phyloP scores from a whole-genome alignment of 2,113 vertebrate species.

The Falcunculus frontatus region DNA sequence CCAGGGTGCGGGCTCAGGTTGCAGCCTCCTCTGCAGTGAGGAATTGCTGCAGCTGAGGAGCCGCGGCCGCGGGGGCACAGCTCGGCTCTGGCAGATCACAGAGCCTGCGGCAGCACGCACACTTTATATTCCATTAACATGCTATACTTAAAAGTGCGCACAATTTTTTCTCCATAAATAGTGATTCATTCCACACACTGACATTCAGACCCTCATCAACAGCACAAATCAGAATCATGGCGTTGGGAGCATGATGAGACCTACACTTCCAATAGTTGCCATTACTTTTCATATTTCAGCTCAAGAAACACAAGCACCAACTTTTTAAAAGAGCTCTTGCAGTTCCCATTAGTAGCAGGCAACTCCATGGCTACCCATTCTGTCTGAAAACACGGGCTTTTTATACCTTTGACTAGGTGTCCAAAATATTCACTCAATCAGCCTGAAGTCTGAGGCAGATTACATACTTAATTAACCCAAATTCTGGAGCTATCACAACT shows the following conservation, averaged over 20 bases:
- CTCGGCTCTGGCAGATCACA: not conserved
- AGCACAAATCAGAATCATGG: not conserved
- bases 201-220: not conserved
- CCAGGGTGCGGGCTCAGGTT: not conserved
- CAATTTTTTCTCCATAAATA: not conserved
- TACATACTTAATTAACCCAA: not conserved
- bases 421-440: not conserved
- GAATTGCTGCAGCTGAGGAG: not conserved
- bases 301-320: not conserved
- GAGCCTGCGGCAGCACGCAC: fast-evolving
- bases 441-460: not conserved
- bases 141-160: not conserved
- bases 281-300: not conserved
- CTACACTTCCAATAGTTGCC: not conserved
- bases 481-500: not conserved
- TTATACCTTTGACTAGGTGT: not conserved
- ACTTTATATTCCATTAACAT: not conserved
- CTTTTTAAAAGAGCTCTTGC: not conserved
- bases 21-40: not conserved
- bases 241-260: not conserved
- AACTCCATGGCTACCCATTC: not conserved
- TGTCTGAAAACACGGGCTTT: not conserved
- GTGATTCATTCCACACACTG: not conserved
- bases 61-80: not conserved
- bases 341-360: not conserved